Base-by-base conservation (phyloP, 2,113 vertebrate species). In the Lonchura striata region DNA sequence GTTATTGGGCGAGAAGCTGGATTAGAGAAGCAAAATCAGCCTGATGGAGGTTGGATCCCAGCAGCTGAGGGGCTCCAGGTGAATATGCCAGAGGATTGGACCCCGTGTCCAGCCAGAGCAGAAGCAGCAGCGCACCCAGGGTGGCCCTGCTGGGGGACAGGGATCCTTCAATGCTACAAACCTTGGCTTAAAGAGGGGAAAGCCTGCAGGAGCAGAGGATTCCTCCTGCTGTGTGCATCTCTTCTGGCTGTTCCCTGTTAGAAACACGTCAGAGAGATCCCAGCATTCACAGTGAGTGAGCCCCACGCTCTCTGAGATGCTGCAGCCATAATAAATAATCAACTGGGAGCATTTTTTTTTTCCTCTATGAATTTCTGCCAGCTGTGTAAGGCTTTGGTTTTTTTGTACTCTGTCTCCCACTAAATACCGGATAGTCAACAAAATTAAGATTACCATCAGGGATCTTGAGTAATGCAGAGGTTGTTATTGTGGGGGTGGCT, bases 361-460 rank as follows among this genome's bases (percentile, higher is more conserved):
- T n/a, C 5, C 83, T 64, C 52, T 68, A 0, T 90, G 86, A 91
- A 63, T 91, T 91, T 23, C 82, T 94, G 85, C 91, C 93, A 94
- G 95, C 89, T 84, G 64, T 4, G 79, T 18, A 33, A 83, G 52
- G 56, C 79, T 94, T 89, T 85, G 84, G 19, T 27, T 90, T 83
- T 75, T 75, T 74, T 82, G 17, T 78, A 15, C 74, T 92, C 72
- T 47, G 78, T 94, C 95, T 96, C 91, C 89, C 60, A 49, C 60
- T 84, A 78, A 86, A 68, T 75, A 86, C 90, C 22, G 6, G 95
- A 86, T 35, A 87, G 77, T 86, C 91, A 93, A 88, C 94, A 88
- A 86, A 92, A 95, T 90, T 41, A 71, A 96, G 87, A 90, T 96
- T 90, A 54, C 87, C 94, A 86, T 91, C 82, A 46, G 76, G 85